Base-by-base conservation (phyloP, 2,113 vertebrate species). In the Meriones unguiculatus region DNA sequence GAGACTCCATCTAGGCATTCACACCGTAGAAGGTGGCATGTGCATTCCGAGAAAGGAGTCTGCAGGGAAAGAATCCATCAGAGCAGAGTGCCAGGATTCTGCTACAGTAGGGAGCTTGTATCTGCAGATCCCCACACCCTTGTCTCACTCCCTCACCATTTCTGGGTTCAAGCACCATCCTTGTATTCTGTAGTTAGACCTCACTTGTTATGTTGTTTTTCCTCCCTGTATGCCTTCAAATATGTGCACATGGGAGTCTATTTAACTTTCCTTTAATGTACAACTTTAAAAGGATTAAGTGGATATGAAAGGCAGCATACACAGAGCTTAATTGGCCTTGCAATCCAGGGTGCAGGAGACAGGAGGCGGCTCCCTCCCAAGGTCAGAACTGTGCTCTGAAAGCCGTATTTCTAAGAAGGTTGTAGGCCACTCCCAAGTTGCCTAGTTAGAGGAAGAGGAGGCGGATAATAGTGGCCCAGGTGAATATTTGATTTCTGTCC, bases 401-500 rank as follows among this genome's bases (percentile, higher is more conserved):
- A 64, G 35, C 13, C 30, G 0, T 9, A 65, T 65, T 77, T 62
- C 67, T 1, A 32, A 65, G 87, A 73, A 90, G n/a, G 25, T 72
- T 92, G 9, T 24, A 38, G 46, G 65, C n/a, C 14, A 30, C n/a
- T 64, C 59, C 62, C 17, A 12, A 88, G 93, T 15, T 14, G 2
- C n/a, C 2, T 28, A 28, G 67, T 90, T 81, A 91, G 81, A 92
- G 64, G 54, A 96, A 90, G 87, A 62, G 84, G 52, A 85, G 97
- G 59, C 2, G 3, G 1, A 0, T 52, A 18, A 25, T 0, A 2
- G 54, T 5, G 14, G 75, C 91, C 95, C 97, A 96, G 97, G 97
- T 95, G 97, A 97, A 24, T 65, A 38, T 88, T 52, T 82, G 89
- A 86, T 88, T 95, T 81, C 97, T 95, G 97, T 87, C 97, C 82